Percentiles rank a stretch among this genome's conserved stretches.
Evolutionary conservation across 2,888 invertebrate genomes (phyloP).

Genomic region (Athalia circularis): DNA sequence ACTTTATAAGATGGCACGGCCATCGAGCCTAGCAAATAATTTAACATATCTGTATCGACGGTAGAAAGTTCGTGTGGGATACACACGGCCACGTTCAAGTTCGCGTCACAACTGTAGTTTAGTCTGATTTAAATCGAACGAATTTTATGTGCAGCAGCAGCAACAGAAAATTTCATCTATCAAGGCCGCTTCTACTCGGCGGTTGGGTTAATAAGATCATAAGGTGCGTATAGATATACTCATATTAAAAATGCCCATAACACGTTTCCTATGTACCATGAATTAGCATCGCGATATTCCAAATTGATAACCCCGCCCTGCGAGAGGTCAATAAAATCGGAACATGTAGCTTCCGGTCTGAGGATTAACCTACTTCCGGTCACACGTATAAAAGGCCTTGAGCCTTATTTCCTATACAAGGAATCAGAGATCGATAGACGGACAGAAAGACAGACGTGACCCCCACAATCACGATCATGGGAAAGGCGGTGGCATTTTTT

Average conservation of each 20-base stretch:
- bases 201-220: no score
- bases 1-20: not conserved
- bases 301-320: not conserved
- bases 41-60: not conserved
- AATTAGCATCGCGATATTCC: not conserved
- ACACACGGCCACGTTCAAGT: conserved; percentile 41
- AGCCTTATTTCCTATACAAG: conserved; percentile 26
- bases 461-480: conserved; percentile 31
- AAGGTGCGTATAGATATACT: no score
- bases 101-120: conserved; percentile 14
- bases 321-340: not conserved
- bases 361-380: conserved; percentile 28
- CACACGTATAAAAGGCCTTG: conserved; percentile 21
- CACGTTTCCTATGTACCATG: not conserved
- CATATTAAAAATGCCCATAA: not conserved
- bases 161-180: no score
- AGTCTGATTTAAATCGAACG: conserved; percentile 29
- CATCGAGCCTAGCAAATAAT: not conserved
- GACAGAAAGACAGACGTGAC: conserved; percentile 14
- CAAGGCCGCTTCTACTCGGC: no score
- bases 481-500: conserved; percentile 12
- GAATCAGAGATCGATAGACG: not conserved
- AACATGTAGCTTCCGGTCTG: conserved; percentile 20
- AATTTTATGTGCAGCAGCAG: not conserved
- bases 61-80: conserved; percentile 18